Evolutionary conservation across 2,797 vertebrate genomes (phyloP).

Genomic region (Scyliorhinus canicula): DNA sequence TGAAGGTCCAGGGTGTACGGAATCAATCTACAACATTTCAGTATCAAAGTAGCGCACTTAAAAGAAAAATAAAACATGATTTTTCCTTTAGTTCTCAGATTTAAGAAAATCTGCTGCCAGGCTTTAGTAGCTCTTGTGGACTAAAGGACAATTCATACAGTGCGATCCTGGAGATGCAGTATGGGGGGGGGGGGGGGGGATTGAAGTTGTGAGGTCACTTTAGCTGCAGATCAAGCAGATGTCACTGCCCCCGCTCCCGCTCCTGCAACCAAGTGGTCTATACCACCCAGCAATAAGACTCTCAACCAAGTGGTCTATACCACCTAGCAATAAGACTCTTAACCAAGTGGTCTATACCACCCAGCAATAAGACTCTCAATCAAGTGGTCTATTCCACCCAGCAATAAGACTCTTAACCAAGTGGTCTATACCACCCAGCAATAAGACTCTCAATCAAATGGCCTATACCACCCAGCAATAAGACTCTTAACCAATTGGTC

Average conservation of each 20-base stretch:
- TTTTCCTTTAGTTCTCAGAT: background rate
- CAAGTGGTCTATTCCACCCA: too few relatives aligned
- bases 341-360: too few relatives aligned
- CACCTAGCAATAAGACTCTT: background rate
- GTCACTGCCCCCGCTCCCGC: background rate
- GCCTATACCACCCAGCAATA: background rate
- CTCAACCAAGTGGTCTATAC: too few relatives aligned
- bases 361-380: background rate
- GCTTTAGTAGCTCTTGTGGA: background rate
- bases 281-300: background rate
- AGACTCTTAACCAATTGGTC: too few relatives aligned
- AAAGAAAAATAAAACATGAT: background rate
- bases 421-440: too few relatives aligned
- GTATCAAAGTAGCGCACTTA: background rate
- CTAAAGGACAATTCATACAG: background rate
- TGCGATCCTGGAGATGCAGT: background rate
- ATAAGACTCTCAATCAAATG: background rate
- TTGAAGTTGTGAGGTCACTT: conserved; percentile 8
- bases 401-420: background rate
- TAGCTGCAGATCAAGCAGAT: background rate
- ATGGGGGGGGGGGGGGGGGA: background rate
- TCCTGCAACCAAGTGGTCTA: background rate
- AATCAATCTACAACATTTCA: background rate
- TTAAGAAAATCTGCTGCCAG: background rate
- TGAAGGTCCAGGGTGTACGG: too few relatives aligned